A percentile compares a stretch with the other conserved stretches of the same genome.
These are phyloP conservation scores for Isurus oxyrinchus DNA, from an alignment of 2,113 vertebrate genomes.

Conservation along the genomic window DNA sequence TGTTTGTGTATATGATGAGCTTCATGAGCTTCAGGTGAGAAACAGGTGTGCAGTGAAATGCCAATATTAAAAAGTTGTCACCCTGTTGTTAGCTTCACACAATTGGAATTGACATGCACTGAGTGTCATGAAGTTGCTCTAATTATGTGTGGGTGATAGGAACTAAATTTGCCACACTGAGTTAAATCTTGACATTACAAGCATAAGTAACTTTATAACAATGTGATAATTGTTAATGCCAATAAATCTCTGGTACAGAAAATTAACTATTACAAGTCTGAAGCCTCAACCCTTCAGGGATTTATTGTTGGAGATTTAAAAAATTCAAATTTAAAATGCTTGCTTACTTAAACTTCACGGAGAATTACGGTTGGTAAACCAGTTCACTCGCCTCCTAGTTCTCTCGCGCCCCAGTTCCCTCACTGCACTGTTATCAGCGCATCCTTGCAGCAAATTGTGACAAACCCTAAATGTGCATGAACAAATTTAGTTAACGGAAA, in stretches of 20 bases:
- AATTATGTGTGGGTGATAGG: not conserved
- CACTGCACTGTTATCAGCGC: not conserved
- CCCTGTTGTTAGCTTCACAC: not conserved
- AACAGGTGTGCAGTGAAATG: not conserved
- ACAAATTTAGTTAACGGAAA: no score
- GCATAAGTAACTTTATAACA: not conserved
- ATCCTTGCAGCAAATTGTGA: not conserved
- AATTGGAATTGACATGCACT: not conserved
- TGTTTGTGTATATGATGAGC: not conserved
- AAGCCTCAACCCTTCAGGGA: not conserved
- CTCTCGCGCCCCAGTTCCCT: not conserved
- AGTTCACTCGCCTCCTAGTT: not conserved
- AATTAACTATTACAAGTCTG: not conserved
- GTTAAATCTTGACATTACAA: not conserved
- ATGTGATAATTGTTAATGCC: not conserved
- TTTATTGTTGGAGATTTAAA: not conserved
- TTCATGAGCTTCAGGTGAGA: not conserved
- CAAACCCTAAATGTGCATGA: no score
- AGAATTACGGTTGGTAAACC: no score
- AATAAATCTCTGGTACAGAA: not conserved
- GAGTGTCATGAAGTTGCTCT: not conserved
- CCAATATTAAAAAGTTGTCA: not conserved
- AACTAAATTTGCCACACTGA: not conserved
- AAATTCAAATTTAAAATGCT: not conserved
- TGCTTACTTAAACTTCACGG: not conserved